Percentiles rank a stretch among this genome's conserved stretches.
Conservation (phyloP, 2,113 vertebrate species). For the Euleptes europaea region DNA sequence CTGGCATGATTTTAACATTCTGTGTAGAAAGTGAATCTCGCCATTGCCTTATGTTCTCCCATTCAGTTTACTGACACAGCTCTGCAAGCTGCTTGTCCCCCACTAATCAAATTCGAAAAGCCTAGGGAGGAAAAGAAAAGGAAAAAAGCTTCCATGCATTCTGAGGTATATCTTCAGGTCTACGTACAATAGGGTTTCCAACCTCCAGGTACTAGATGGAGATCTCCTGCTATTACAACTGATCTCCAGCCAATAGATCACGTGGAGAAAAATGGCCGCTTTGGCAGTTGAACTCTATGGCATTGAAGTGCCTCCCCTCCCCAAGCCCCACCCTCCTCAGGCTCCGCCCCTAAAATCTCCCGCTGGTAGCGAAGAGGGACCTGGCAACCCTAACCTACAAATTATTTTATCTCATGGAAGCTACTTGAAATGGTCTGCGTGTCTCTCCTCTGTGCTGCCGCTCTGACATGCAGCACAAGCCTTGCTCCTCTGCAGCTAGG, state of each 20-base stretch:
- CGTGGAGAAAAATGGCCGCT: too few relatives aligned
- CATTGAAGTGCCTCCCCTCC: too few relatives aligned
- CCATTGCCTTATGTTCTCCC: background rate
- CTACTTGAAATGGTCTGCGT: background rate
- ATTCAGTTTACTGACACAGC: slow-evolving; percentile 8
- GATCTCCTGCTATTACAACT: too few relatives aligned
- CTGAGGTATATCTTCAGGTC: background rate
- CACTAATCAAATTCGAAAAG: background rate
- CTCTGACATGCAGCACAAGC: background rate
- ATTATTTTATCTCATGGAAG: background rate
- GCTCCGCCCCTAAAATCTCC: too few relatives aligned
- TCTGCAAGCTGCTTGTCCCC: background rate
- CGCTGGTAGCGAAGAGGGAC: too few relatives aligned
- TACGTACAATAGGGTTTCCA: too few relatives aligned
- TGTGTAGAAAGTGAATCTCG: background rate
- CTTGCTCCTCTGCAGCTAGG: background rate
- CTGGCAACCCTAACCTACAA: too few relatives aligned
- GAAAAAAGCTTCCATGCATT: background rate
- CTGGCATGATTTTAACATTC: background rate
- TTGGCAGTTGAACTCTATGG: too few relatives aligned
- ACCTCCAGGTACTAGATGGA: too few relatives aligned
- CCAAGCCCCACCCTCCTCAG: too few relatives aligned
- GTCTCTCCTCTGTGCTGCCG: background rate
- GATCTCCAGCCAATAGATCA: too few relatives aligned
- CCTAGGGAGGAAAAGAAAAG: background rate